Percentiles rank a stretch among this genome's conserved stretches.
phyloP scores from a whole-genome alignment of 2,888 invertebrate genomes.

The Microctonus aethiopoides region DNA sequence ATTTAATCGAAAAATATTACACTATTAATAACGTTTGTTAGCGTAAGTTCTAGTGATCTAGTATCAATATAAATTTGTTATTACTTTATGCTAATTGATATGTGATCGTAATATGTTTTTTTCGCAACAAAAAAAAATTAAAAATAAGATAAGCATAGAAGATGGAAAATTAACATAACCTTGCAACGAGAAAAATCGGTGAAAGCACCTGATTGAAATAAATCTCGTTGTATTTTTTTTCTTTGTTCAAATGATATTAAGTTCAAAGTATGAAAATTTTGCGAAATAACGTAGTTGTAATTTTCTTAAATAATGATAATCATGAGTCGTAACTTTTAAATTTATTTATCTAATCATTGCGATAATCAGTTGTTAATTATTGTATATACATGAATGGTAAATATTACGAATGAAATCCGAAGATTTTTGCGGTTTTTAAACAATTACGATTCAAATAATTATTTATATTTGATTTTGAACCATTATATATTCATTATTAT shows the following conservation, averaged over 20 bases:
- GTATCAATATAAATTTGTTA: no score
- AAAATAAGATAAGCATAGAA: neutral
- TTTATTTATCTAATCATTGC: neutral
- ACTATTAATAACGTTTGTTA: neutral
- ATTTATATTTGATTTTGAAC: conserved; percentile 14
- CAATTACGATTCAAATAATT: neutral
- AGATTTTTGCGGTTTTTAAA: no score
- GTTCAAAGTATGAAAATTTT: neutral
- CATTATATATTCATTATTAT: conserved; percentile 28
- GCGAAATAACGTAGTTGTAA: neutral
- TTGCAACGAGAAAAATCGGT: neutral
- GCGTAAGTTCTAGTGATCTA: neutral
- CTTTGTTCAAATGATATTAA: neutral
- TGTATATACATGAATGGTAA: conserved; percentile 1
- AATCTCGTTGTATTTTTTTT: neutral
- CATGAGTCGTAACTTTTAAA: neutral
- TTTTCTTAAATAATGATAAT: conserved; percentile 20
- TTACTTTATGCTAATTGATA: no score
- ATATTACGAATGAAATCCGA: neutral
- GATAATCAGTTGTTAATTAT: no score
- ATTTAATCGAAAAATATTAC: neutral
- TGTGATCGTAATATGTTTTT: neutral
- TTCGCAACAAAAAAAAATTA: neutral
- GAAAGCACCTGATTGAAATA: neutral
- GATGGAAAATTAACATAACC: neutral